Evolutionary conservation across 2,797 vertebrate genomes (phyloP), one percentile per base, ranked within the genome.

Genomic region (Manis javanica): DNA sequence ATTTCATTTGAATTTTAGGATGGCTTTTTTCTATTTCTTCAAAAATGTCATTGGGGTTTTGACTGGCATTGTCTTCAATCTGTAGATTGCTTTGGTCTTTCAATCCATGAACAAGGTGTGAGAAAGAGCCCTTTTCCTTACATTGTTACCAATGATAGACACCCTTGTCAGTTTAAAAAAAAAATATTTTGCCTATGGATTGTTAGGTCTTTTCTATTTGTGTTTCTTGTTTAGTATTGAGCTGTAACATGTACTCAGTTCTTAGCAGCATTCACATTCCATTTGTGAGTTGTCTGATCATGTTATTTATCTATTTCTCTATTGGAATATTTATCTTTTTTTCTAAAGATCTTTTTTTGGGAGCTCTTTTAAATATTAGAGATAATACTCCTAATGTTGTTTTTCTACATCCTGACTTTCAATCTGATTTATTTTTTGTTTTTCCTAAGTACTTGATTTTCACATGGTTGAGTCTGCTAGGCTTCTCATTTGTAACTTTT

Each of bases 381-480:
- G 59, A 64, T 66, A 77, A 34, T 85, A 85, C 72, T 87, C 26
- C 81, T 93, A 77, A 78, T 87, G 55, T 87, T 87, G 55, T 87
- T 96, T 93, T 95, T 61, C 84, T 94, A 89, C 81, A 26, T 91
- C 55, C 0, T 79, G 85, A 93, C 78, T 93, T 96, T 91, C 68
- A 94, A 57, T 34, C 59, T 86, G 90, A 91, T 81, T 91, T 89
- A 90, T 92, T 93, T 88, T 95, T 95, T 92, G 79, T 90, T 91
- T 69, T 94, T 94, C 72, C 39, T 79, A 79, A 88, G 64, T 61
- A 94, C 85, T 95, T 95, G 92, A 59, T 72, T 91, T 95, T 93
- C 90, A 83, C 77, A 74, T 89, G 55, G 61, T 63, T 59, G 61
- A 81, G 74, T 84, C 77, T 87, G 31, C 82, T 29, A 66, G 34